These are phyloP conservation scores for Drosophila pseudoananassae DNA, from an alignment of 1,140 invertebrate species.

Conservation along the genomic window DNA sequence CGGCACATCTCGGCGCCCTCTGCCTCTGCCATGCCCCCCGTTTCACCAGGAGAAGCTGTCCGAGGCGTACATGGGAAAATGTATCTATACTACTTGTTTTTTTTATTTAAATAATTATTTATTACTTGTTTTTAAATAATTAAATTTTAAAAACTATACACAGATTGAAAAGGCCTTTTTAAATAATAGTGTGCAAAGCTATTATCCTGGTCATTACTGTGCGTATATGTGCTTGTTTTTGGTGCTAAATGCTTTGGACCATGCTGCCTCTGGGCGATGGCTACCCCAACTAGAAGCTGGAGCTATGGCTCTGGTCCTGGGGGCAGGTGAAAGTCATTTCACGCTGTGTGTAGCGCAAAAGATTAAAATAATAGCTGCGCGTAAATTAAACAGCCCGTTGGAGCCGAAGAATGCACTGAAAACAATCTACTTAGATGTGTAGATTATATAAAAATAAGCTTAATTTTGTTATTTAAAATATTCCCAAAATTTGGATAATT, in stretches of 20 bases:
- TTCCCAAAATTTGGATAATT: no score
- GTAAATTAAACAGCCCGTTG: slow-evolving; percentile 77
- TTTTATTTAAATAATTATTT: no score
- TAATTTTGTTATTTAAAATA: no score
- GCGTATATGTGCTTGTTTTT: slow-evolving; percentile 38
- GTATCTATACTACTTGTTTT: slow-evolving; percentile 5
- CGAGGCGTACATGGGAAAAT: slow-evolving; percentile 18
- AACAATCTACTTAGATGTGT: not conserved
- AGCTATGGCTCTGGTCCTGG: slow-evolving; percentile 19
- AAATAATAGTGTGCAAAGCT: no score
- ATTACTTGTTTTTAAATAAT: no score
- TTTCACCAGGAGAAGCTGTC: slow-evolving; percentile 3
- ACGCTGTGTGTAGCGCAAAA: slow-evolving; percentile 79
- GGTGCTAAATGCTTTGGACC: slow-evolving; percentile 70
- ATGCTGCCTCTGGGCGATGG: slow-evolving; percentile 40
- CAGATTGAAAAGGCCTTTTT: no score
- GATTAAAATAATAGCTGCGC: slow-evolving; percentile 82
- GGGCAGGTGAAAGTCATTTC: slow-evolving; percentile 82
- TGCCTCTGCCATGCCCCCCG: slow-evolving; percentile 14
- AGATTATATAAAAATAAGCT: no score
- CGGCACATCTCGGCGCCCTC: slow-evolving; percentile 14
- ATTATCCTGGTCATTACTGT: slow-evolving; percentile 10
- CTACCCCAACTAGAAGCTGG: slow-evolving; percentile 13
- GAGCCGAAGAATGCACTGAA: slow-evolving; percentile 28
- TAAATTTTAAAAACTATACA: no score